Evolutionary conservation across 37 sponge, comb jelly and placozoan species (phyloP), one percentile per base, ranked within the genome.

Genomic region (Theonella swinhoei): DNA sequence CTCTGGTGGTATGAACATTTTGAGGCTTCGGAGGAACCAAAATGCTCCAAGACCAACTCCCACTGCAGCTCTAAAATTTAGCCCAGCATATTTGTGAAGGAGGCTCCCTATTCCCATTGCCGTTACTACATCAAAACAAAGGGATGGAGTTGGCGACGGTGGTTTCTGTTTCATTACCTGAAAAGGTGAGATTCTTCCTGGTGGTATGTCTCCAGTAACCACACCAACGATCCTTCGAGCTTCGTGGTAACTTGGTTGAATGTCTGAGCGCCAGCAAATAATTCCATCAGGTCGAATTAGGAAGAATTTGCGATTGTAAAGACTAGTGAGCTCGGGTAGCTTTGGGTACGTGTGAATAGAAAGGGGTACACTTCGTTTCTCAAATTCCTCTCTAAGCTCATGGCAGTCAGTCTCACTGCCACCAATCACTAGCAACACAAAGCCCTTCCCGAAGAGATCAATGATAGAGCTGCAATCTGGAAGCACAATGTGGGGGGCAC

Each of bases 211-310:
- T 17, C 93, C 93, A 64, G 70, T 39, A 30, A 88, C 81, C 3
- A 42, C 58, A 8, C 65, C 17, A 7, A 88, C 78, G 8, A 92
- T 85, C 39, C 60, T 61, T 58, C 26, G 34, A n/a, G 89, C 81
- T 62, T 92, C 85, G 17, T 11, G 4, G 0, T 24, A 39, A 39
- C 77, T 88, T 14, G 95, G 91, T 69, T 90, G 88, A 32, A 39
- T 84, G 74, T 90, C 74, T 8, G 86, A 85, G 31, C 95, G 61
- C 95, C 95, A 94, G 34, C 79, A 58, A 22, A 94, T 84, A 36
- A 88, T 73, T 19, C 91, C 88, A 65, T 94, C 95, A 19, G 95
- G 91, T 35, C 95, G 91, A 29, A 94, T 70, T 30, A 94, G 69
- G 70, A 90, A 94, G 62, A 85, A 94, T 26, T 87, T 83, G 67